A percentile compares a stretch with the other conserved stretches of the same genome.
These are phyloP conservation scores for Brachionus koreanus DNA, from an alignment of 1,140 invertebrate genomes.

Conservation along the genomic window DNA sequence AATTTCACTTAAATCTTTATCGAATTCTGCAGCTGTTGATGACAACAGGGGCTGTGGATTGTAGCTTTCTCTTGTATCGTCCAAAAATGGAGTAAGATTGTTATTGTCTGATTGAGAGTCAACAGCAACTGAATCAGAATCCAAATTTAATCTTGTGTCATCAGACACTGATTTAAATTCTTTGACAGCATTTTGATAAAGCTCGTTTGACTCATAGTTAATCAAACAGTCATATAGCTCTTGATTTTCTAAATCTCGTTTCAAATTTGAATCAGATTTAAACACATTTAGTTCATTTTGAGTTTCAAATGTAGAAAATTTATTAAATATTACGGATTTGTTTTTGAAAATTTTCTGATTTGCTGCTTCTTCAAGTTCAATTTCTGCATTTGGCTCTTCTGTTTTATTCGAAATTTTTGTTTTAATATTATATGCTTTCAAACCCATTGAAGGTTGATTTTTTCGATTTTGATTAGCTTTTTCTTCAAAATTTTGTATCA, in stretches of 20 bases:
- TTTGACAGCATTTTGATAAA: background rate
- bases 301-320: background rate
- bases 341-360: background rate
- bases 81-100: background rate
- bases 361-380: background rate
- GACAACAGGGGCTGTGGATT: background rate
- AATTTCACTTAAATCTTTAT: background rate
- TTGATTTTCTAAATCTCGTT: background rate
- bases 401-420: background rate
- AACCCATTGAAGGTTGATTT: constrained; percentile 7
- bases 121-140: background rate
- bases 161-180: background rate
- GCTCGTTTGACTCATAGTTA: background rate
- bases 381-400: background rate
- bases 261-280: constrained; percentile 21
- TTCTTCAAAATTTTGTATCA: background rate
- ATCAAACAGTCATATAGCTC: constrained; percentile 13
- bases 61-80: background rate
- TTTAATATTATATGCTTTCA: constrained; percentile 26
- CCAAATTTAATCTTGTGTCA: background rate
- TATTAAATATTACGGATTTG: background rate
- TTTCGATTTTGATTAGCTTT: background rate
- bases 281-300: background rate
- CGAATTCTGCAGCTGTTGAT: background rate
- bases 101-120: background rate